phyloP scores from a whole-genome alignment of 2,113 vertebrate species.

The Peucedramus taeniatus region DNA sequence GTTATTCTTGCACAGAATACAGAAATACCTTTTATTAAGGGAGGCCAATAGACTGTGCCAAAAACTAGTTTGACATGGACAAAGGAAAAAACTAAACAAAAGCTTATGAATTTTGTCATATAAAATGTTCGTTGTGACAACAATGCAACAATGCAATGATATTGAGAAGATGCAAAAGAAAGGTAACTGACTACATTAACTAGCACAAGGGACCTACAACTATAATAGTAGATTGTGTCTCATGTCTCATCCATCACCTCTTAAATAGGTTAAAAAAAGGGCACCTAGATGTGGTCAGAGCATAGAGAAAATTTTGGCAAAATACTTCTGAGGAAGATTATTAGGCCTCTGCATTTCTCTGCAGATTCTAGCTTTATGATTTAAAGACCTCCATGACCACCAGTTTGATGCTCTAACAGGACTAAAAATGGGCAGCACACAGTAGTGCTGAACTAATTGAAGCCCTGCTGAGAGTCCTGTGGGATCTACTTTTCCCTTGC shows the following conservation, averaged over 20 bases:
- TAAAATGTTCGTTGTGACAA: not conserved
- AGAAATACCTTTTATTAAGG: not conserved
- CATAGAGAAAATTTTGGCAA: not conserved
- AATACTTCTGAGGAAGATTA: not conserved
- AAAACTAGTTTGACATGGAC: not conserved
- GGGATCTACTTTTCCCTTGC: not conserved
- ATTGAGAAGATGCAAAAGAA: not conserved
- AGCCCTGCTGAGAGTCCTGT: not conserved
- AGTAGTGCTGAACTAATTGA: not conserved
- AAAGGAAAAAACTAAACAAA: not conserved
- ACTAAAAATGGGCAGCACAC: not conserved
- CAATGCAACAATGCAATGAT: rapidly evolving
- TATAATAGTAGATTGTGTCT: not conserved
- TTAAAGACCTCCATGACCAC: not conserved
- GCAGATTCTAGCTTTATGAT: not conserved
- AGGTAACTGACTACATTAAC: not conserved
- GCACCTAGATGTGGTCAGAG: not conserved
- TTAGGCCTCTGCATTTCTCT: not conserved
- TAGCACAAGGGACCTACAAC: not conserved
- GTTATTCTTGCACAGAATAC: not conserved
- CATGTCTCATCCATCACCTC: not conserved
- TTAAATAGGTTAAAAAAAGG: not conserved
- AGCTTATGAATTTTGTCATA: not conserved
- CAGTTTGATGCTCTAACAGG: not conserved
- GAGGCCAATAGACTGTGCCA: not conserved